Conservation (phyloP, 2,113 vertebrate genomes). For the Helogale parvula region DNA sequence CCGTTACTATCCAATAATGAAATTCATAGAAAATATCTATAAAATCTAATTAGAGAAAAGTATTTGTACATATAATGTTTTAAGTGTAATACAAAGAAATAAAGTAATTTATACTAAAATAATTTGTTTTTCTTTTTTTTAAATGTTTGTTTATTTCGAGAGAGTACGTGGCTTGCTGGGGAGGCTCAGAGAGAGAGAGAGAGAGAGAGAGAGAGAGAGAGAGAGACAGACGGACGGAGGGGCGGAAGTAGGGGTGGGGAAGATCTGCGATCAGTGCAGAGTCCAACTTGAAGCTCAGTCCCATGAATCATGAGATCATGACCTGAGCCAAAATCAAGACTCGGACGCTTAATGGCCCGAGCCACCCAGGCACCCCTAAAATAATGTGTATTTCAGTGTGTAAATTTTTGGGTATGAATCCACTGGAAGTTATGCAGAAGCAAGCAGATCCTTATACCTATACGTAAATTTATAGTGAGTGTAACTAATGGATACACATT, state of each 20-base stretch:
- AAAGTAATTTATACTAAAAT: not conserved
- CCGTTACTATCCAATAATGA: not conserved
- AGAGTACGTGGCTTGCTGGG: no score
- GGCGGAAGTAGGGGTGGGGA: no score
- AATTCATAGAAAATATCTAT: not conserved
- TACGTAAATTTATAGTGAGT: not conserved
- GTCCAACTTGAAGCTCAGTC: no score
- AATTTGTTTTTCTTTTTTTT: not conserved
- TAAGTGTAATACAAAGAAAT: not conserved
- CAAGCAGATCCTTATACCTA: not conserved
- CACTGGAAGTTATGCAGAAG: not conserved
- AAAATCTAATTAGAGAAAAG: not conserved
- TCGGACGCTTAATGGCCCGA: no score
- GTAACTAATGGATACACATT: rapidly evolving
- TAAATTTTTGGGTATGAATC: not conserved
- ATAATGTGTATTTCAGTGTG: not conserved
- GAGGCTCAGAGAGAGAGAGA: no score
- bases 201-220: no score
- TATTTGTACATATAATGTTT: not conserved
- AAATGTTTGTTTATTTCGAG: no score
- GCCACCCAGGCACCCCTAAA: not conserved
- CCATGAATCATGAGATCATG: no score
- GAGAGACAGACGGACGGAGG: no score
- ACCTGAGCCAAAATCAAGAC: no score
- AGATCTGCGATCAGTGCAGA: no score